Evolutionary conservation across 1,140 invertebrate genomes (phyloP).

Genomic region (Apis cerana): DNA sequence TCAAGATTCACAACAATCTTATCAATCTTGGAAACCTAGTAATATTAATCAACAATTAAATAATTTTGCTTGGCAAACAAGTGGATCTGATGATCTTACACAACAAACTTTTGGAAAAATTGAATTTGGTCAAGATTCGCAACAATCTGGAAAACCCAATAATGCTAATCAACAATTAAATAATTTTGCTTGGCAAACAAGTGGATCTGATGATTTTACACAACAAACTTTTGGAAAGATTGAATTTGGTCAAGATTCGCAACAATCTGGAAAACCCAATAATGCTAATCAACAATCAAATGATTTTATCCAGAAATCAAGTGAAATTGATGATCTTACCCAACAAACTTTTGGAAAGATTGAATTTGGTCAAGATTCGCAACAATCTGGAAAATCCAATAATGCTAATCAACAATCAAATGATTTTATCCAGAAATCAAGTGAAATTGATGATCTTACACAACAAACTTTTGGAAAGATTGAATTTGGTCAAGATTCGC

Average conservation of each 20-base stretch:
- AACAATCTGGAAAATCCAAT: slow-evolving; percentile 19
- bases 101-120: slow-evolving; percentile 59
- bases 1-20: slow-evolving; percentile 34
- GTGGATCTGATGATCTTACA: slow-evolving; percentile 44
- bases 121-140: slow-evolving; percentile 72
- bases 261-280: background rate
- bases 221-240: slow-evolving; percentile 50
- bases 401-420: slow-evolving; percentile 4
- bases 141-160: slow-evolving; percentile 33
- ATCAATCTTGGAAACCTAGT: slow-evolving; percentile 25
- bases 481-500: slow-evolving; percentile 73
- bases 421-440: slow-evolving; percentile 31
- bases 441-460: slow-evolving; percentile 45
- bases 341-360: slow-evolving; percentile 49
- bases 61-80: slow-evolving; percentile 37
- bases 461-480: slow-evolving; percentile 58
- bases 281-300: slow-evolving; percentile 4
- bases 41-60: slow-evolving; percentile 7
- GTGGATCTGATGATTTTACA: slow-evolving; percentile 41
- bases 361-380: slow-evolving; percentile 33
- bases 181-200: slow-evolving; percentile 38
- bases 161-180: slow-evolving; percentile 1
- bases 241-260: slow-evolving; percentile 40
- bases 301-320: slow-evolving; percentile 31
- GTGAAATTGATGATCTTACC: slow-evolving; percentile 41